phyloP scores from a whole-genome alignment of 2,888 invertebrate genomes.

The Pyrgus malvae region DNA sequence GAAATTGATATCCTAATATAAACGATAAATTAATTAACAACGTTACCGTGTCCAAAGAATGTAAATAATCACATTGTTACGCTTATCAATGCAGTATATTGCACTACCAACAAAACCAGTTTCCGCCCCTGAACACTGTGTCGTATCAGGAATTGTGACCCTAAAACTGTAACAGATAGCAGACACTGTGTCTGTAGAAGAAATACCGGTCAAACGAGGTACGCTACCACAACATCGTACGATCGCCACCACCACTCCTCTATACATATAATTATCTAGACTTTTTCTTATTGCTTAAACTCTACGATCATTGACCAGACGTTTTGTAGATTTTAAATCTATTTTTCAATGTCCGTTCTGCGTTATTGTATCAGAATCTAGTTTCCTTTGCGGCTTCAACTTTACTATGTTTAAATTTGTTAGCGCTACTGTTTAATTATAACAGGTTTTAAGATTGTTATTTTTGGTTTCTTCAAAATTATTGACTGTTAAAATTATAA shows the following conservation, averaged over 20 bases:
- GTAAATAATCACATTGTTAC: neutral
- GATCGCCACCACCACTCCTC: constrained; percentile 56
- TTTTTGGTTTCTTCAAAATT: too few relatives aligned
- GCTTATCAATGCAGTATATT: neutral
- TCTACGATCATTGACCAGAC: constrained; percentile 19
- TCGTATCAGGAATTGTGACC: constrained; percentile 33
- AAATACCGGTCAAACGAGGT: constrained; percentile 37
- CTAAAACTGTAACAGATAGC: constrained; percentile 30
- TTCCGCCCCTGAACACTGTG: constrained; percentile 36
- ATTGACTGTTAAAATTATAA: too few relatives aligned
- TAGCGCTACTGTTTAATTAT: neutral
- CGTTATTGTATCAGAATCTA: neutral
- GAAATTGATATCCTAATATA: too few relatives aligned
- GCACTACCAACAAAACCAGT: constrained; percentile 32
- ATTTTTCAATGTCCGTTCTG: constrained; percentile 13
- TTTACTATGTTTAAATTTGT: neutral
- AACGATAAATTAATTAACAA: too few relatives aligned
- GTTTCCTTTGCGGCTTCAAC: neutral
- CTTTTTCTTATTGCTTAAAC: constrained; percentile 30
- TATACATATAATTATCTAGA: constrained; percentile 35
- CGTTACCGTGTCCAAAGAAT: neutral
- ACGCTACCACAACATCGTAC: constrained; percentile 50
- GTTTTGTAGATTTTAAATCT: constrained; percentile 4
- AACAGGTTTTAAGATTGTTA: neutral
- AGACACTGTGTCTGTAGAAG: constrained; percentile 27